Evolutionary conservation across 2,888 invertebrate species (phyloP), one percentile per base, ranked within the genome.

Genomic region (Lacanobia oleracea): DNA sequence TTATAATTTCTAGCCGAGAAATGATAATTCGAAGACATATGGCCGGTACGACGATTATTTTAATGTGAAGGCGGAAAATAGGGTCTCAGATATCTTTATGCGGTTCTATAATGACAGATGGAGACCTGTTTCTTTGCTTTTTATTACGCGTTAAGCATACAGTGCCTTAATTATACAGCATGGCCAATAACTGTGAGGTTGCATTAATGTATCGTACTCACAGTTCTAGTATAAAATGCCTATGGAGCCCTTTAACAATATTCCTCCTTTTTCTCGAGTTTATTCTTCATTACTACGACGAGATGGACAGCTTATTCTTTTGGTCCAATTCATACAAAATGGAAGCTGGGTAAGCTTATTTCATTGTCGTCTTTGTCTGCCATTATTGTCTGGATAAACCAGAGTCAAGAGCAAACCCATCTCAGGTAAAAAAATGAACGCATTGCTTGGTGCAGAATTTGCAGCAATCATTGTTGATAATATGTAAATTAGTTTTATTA

Each of bases 21-120:
- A 89, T 86, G 87, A 91, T 89, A 91, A 91, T 91, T 90, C 56
- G 79, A 87, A 88, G 90, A 91, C 92, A 92, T 90, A 90, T 91
- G 89, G 88, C 88, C 71, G 76, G 81, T 73, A 75, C 76, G 81
- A 79, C 86, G 72, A 92, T 94, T 93, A 93, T 91, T 90, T 89
- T 91, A 91, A 93, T 91, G 83, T 85, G 82, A 84, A 83, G 85
- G 85, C 82, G 73, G 84, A 76, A 88, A 87, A 86, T 82, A 73
- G 70, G 82, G 72, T 73, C 75, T 64, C 40, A 37, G 56, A 75
- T 80, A 64, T 67, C 69, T 80, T 83, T 79, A 65, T 62, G 78
- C 75, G 80, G 75, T 82, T 79, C 56, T 48, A 21, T 88, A 86
- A 88, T 88, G 76, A 83, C 79, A 86, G 72, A 79, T 73, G 60